These are phyloP conservation scores for Scaptomyza montana DNA, from an alignment of 1,140 invertebrate species.

Conservation along the genomic window DNA sequence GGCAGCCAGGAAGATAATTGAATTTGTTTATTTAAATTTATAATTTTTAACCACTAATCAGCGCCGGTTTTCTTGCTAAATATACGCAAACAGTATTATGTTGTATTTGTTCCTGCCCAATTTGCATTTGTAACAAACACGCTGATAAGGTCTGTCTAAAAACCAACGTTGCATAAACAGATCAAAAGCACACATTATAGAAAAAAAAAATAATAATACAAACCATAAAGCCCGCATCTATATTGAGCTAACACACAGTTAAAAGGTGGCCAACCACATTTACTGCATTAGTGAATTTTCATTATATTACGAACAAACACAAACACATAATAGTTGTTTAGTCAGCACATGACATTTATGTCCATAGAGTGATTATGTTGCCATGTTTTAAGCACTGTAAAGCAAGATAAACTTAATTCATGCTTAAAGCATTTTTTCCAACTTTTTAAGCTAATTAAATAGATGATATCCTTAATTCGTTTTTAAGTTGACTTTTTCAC, in stretches of 20 bases:
- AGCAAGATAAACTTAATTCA: too few species aligned
- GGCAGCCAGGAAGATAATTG: too few species aligned
- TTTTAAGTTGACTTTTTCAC: too few species aligned
- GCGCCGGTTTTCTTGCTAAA: slow-evolving; percentile 38
- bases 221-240: slow-evolving; percentile 9
- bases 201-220: background rate
- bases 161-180: slow-evolving; percentile 70
- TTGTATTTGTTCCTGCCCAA: slow-evolving; percentile 36
- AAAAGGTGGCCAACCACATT: slow-evolving; percentile 26
- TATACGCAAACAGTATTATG: slow-evolving; percentile 53
- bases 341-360: slow-evolving; percentile 22
- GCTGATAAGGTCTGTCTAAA: slow-evolving; percentile 50
- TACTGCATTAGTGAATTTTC: slow-evolving; percentile 45
- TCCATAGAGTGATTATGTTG: slow-evolving; percentile 6
- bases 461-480: background rate
- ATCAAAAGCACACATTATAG: slow-evolving; percentile 53
- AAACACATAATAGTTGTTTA: slow-evolving; percentile 41
- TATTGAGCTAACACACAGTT: slow-evolving; percentile 1
- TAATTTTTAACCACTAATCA: slow-evolving; percentile 1
- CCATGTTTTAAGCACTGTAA: background rate
- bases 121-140: slow-evolving; percentile 54
- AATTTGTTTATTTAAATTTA: background rate
- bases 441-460: background rate
- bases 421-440: background rate
- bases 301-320: slow-evolving; percentile 30